Evolutionary conservation across 2,888 invertebrate species (phyloP), one percentile per base, ranked within the genome.

Genomic region (Stegana nigrithorax): DNA sequence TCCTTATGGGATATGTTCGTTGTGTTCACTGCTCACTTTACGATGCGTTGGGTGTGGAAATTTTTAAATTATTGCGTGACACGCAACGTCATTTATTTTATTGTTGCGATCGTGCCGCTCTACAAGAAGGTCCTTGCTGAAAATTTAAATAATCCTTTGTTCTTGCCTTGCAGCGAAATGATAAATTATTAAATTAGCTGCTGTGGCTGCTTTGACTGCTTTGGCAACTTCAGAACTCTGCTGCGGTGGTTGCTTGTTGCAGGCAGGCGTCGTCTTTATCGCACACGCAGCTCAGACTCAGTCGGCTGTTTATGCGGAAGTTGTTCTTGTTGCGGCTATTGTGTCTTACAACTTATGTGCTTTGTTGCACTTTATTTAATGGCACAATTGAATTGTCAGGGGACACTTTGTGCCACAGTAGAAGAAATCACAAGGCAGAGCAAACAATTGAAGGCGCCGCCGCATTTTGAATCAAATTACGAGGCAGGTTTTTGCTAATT

Each of bases 121-220:
- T 7, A 25, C 26, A 4, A 25, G 32, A 10, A 14, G 17, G 29
- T 61, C 44, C 21, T 21, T 29, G 25, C 19, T 67, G 72, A 77
- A 73, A 78, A 81, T 81, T 81, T 82, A 79, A 81, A 81, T 81
- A 81, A 80, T 82, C 81, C 73, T 81, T 80, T 81, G 80, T 78
- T 80, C 72, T 71, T 72, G 79, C 73, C 83, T 79, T 73, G 72
- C 72, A 80, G 78, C 73, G 63, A 75, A 81, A 81, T 82, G 82
- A 82, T 82, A 82, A 82, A 82, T 82, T 82, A 82, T 82, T 83
- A 82, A 83, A 83, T 82, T 78, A 81, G 75, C 79, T 76, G 72
- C 71, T 72, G 74, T 75, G 67, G 72, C 72, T n/a, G 17, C 14
- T 59, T 17, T 32, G 14, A 29, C n/a, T 10, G 51, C 25, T 14